Percentiles rank a stretch among this genome's conserved stretches.
Evolutionary conservation across 2,888 invertebrate genomes (phyloP).

Genomic region (Mechanitis messenoides): DNA sequence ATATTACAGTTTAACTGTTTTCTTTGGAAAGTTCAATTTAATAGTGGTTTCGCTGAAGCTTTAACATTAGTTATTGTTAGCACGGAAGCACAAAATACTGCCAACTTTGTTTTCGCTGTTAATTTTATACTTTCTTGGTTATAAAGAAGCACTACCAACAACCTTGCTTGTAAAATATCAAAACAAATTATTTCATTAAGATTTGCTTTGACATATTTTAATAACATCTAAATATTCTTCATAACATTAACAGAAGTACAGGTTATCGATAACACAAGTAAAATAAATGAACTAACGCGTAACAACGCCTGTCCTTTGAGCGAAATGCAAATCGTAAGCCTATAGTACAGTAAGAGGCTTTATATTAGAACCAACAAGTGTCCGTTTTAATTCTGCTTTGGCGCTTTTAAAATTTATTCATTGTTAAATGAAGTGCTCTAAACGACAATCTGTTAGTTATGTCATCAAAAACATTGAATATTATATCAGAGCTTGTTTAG

Average conservation of each 20-base stretch:
- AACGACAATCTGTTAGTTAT: conserved; percentile 14
- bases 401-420: not conserved
- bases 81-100: conserved; percentile 21
- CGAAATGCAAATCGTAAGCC: not conserved
- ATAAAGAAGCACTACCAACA: conserved; percentile 11
- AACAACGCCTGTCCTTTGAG: not conserved
- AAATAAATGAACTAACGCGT: not conserved
- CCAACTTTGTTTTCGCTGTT: conserved; percentile 17
- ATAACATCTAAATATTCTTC: no score
- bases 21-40: conserved; percentile 23
- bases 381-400: not conserved
- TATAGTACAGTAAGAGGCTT: not conserved
- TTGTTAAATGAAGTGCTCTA: conserved; percentile 9
- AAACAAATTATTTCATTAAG: not conserved
- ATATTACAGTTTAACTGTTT: conserved; percentile 19
- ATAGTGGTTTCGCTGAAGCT: conserved; percentile 25
- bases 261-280: not conserved
- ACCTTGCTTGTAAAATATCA: not conserved
- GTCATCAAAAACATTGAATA: conserved; percentile 5
- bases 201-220: not conserved
- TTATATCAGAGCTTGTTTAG: not conserved
- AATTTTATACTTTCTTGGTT: conserved; percentile 16
- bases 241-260: no score
- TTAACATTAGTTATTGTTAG: conserved; percentile 25
- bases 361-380: conserved; percentile 3